A percentile compares a stretch with the other conserved stretches of the same genome.
These are phyloP conservation scores for Hippoglossus hippoglossus DNA, from an alignment of 2,797 vertebrate species.

Conservation along the genomic window DNA sequence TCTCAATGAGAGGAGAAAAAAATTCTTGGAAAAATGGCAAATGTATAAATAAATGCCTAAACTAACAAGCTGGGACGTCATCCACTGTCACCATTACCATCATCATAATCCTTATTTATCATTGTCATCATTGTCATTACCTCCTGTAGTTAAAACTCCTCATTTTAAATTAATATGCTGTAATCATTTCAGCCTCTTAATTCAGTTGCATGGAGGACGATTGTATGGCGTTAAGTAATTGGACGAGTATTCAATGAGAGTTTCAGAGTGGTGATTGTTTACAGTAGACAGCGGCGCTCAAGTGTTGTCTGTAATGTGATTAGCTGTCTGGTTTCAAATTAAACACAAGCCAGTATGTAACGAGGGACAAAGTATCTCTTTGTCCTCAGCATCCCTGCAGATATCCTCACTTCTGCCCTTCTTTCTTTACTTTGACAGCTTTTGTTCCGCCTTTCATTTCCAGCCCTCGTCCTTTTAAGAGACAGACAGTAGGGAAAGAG, in stretches of 20 bases:
- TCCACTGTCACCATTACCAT: constrained; percentile 11
- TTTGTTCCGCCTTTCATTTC: constrained; percentile 81
- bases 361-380: constrained; percentile 73
- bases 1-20: background rate
- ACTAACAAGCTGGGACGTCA: constrained; percentile 5
- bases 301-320: constrained; percentile 80
- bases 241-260: constrained; percentile 69
- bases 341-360: constrained; percentile 79
- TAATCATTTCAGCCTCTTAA: constrained; percentile 40
- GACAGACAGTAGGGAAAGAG: constrained; percentile 66
- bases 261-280: constrained; percentile 71
- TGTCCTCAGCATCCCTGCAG: constrained; percentile 73
- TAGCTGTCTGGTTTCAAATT: constrained; percentile 81
- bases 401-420: constrained; percentile 64
- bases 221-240: constrained; percentile 70
- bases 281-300: constrained; percentile 69
- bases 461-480: constrained; percentile 70
- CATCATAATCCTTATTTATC: background rate
- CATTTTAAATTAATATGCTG: constrained; percentile 40
- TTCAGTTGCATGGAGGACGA: constrained; percentile 55
- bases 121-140: constrained; percentile 10
- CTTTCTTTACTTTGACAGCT: constrained; percentile 77
- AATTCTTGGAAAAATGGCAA: background rate
- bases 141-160: constrained; percentile 25
- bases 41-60: background rate